Evolutionary conservation across 1,140 invertebrate genomes (phyloP).

Genomic region (Cyclargus thomasi): DNA sequence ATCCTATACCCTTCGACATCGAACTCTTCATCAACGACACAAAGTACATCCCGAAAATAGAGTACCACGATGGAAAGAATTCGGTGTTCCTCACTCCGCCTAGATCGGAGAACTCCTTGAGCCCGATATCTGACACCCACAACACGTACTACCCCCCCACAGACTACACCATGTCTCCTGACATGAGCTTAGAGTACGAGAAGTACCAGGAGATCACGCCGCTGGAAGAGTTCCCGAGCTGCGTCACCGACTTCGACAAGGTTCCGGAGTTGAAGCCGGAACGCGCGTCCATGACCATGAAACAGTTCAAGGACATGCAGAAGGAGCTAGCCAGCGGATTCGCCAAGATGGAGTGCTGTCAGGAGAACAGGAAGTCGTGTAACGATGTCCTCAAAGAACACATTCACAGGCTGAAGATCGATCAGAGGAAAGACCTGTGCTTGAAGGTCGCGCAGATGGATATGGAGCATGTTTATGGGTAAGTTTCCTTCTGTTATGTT

Average conservation of each 20-base stretch:
- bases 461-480: conserved; percentile 47
- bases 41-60: background rate
- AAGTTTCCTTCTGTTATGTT: no score
- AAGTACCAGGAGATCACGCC: conserved; percentile 41
- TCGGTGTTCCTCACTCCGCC: conserved; percentile 48
- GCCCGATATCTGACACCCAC: conserved; percentile 44
- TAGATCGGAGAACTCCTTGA: conserved; percentile 42
- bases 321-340: conserved; percentile 44
- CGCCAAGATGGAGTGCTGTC: conserved; percentile 52
- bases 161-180: conserved; percentile 42
- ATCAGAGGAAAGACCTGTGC: conserved; percentile 39
- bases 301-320: conserved; percentile 56
- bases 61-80: background rate
- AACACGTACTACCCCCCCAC: conserved; percentile 29
- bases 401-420: conserved; percentile 35
- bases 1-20: background rate
- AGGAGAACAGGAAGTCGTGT: conserved; percentile 37
- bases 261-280: conserved; percentile 23
- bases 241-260: conserved; percentile 27
- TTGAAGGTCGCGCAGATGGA: conserved; percentile 44
- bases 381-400: conserved; percentile 47
- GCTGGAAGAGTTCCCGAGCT: conserved; percentile 24
- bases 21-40: conserved; percentile 18
- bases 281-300: conserved; percentile 42
- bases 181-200: conserved; percentile 46